These are phyloP conservation scores for Lytechinus pictus DNA, from an alignment of 35 echinoderm and acorn worm genomes.

Conservation along the genomic window DNA sequence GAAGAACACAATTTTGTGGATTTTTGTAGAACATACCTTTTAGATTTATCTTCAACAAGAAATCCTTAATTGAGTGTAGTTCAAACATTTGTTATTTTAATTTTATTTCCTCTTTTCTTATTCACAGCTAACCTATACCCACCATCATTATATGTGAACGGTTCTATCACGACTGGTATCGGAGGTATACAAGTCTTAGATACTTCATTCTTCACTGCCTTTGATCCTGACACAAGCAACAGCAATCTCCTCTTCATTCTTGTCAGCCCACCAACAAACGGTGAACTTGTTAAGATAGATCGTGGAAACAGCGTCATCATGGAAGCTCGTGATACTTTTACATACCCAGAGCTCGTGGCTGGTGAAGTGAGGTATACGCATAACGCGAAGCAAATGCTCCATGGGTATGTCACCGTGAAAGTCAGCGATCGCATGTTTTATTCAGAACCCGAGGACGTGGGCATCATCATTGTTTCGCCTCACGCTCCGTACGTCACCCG, in stretches of 20 bases:
- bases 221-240: slow-evolving; percentile 82
- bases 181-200: slow-evolving; percentile 82
- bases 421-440: slow-evolving; percentile 83
- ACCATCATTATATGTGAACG: slow-evolving; percentile 80
- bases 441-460: slow-evolving; percentile 65
- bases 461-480: slow-evolving; percentile 82
- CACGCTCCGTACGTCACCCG: slow-evolving; percentile 76
- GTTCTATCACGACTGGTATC: slow-evolving; percentile 86
- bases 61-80: no score
- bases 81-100: no score
- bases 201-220: slow-evolving; percentile 88
- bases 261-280: slow-evolving; percentile 87
- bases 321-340: slow-evolving; percentile 67
- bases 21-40: no score
- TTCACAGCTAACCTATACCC: slow-evolving; percentile 82
- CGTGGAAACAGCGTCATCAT: slow-evolving; percentile 68
- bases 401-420: slow-evolving; percentile 74
- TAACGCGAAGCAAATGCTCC: slow-evolving; percentile 58
- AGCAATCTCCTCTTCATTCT: slow-evolving; percentile 74
- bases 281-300: slow-evolving; percentile 82
- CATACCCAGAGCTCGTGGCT: slow-evolving; percentile 70
- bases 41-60: no score
- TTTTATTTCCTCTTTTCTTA: neutral
- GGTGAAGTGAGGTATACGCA: slow-evolving; percentile 84
- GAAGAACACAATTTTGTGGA: no score